A percentile compares a stretch with the other conserved stretches of the same genome.
Evolutionary conservation across 2,113 vertebrate genomes (phyloP).

Genomic region (Aptenodytes patagonicus): DNA sequence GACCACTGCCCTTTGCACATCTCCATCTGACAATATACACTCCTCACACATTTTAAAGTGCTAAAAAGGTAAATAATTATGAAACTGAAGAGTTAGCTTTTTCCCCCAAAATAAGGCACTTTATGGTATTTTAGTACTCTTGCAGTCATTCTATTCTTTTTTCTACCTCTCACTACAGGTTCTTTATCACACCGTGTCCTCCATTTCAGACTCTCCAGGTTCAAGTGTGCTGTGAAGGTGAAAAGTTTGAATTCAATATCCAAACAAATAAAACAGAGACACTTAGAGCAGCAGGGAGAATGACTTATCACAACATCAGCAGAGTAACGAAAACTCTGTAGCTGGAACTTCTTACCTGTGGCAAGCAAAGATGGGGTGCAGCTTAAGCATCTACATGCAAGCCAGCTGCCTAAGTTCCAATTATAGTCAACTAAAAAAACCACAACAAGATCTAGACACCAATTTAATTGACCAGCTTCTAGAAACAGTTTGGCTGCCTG

Average conservation of each 20-base stretch:
- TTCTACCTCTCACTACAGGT: neutral
- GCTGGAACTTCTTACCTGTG: too few species aligned
- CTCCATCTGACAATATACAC: neutral
- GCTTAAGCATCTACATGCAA: neutral
- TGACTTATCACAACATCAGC: rapidly evolving
- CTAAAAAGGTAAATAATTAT: neutral
- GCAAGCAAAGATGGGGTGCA: neutral
- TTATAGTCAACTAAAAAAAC: neutral
- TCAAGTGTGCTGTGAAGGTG: neutral
- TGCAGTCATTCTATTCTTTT: neutral
- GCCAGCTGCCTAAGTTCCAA: neutral
- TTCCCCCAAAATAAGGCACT: neutral
- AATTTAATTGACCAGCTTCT: neutral
- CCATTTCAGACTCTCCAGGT: neutral
- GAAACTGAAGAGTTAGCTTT: neutral
- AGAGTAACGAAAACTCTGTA: neutral
- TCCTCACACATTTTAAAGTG: neutral
- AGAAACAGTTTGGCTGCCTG: neutral
- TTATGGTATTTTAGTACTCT: neutral
- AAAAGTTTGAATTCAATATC: neutral
- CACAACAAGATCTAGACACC: neutral
- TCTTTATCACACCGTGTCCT: neutral
- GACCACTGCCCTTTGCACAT: rapidly evolving
- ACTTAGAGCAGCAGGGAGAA: neutral
- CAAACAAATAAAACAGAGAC: neutral